Conservation (phyloP, 2,888 invertebrate species). For the Hemaris fuciformis region DNA sequence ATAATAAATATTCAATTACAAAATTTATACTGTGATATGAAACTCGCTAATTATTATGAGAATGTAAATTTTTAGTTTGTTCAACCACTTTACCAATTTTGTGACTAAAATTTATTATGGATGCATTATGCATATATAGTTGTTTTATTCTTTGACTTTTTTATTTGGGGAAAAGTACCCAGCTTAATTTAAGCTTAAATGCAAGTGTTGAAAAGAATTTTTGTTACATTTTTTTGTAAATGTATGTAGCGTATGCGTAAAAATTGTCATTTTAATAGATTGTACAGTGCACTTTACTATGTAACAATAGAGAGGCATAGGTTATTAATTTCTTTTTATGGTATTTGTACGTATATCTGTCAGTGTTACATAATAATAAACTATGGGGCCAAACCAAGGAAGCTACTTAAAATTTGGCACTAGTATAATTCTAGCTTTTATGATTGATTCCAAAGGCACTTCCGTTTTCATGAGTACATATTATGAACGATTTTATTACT, state of each 20-base stretch:
- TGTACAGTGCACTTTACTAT: constrained; percentile 1
- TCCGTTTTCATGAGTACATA: background rate
- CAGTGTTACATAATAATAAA: background rate
- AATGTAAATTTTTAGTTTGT: background rate
- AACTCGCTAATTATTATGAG: constrained; percentile 33
- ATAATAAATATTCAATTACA: background rate
- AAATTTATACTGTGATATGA: constrained; percentile 59
- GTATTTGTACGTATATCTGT: background rate
- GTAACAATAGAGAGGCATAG: constrained; percentile 4
- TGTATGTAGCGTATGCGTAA: background rate
- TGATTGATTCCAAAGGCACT: background rate
- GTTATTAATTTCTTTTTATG: background rate
- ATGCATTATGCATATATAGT: background rate
- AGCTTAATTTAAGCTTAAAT: background rate
- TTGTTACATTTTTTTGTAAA: no score
- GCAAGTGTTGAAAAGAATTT: background rate
- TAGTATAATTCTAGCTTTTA: background rate
- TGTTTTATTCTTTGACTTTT: background rate
- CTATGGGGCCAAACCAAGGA: constrained; percentile 8
- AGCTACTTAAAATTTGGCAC: constrained; percentile 2
- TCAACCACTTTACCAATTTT: background rate
- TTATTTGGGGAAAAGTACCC: background rate
- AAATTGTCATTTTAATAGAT: background rate
- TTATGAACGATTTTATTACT: background rate
- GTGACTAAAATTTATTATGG: background rate